These are phyloP conservation scores for Caenorhabditis remanei DNA, from an alignment of 1,140 invertebrate genomes.

Conservation along the genomic window DNA sequence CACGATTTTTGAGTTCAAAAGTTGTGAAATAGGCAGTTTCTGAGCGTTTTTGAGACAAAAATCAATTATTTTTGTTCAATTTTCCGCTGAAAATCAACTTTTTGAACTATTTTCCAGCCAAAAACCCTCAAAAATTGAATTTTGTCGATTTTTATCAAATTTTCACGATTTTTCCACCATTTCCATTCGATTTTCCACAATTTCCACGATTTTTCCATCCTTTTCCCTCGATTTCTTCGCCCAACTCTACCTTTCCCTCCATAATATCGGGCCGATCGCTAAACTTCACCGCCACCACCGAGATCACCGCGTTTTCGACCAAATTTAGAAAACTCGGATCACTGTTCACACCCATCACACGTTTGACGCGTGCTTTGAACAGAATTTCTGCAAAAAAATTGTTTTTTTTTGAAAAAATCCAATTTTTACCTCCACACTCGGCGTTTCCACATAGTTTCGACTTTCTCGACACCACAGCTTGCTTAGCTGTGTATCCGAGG, in stretches of 20 bases:
- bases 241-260: conserved; percentile 55
- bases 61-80: too few species aligned
- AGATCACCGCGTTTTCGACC: conserved; percentile 35
- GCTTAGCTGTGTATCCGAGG: not conserved
- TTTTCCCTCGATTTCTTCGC: not conserved
- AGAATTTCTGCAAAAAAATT: conserved; percentile 38
- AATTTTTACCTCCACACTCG: conserved; percentile 43
- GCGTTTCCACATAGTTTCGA: conserved; percentile 59
- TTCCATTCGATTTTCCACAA: too few species aligned
- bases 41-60: too few species aligned
- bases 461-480: conserved; percentile 34
- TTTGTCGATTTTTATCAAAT: too few species aligned
- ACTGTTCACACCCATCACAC: conserved; percentile 42
- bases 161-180: too few species aligned
- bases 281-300: conserved; percentile 60
- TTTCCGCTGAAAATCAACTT: too few species aligned
- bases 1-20: too few species aligned
- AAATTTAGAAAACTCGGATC: conserved; percentile 50
- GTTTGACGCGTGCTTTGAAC: conserved; percentile 57
- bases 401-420: not conserved
- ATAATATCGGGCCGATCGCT: conserved; percentile 58
- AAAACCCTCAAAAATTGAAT: too few species aligned
- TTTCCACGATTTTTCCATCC: too few species aligned
- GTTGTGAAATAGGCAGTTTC: too few species aligned
- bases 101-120: too few species aligned